Evolutionary conservation across 2,888 invertebrate genomes (phyloP).

Genomic region (Orthosia incerta): DNA sequence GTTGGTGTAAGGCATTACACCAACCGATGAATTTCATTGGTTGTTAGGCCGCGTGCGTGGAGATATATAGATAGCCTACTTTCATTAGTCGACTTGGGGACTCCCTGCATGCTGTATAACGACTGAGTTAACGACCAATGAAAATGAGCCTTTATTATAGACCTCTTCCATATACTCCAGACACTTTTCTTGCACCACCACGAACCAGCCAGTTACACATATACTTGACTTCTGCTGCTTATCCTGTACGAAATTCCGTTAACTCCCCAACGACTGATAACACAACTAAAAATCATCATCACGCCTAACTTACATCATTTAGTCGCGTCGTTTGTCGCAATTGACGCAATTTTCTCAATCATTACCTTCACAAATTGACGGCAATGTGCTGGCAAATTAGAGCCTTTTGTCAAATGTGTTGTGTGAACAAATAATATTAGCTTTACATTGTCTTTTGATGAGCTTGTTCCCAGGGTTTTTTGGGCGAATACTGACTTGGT

Average conservation of each 20-base stretch:
- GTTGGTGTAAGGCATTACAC: too few relatives aligned
- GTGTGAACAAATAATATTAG: slow-evolving; percentile 44
- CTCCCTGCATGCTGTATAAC: too few relatives aligned
- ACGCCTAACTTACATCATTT: slow-evolving; percentile 43
- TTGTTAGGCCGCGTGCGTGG: too few relatives aligned
- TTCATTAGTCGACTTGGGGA: too few relatives aligned
- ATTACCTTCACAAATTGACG: slow-evolving; percentile 63
- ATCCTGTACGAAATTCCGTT: not conserved
- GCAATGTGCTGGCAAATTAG: slow-evolving; percentile 53
- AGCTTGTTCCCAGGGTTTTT: slow-evolving; percentile 12
- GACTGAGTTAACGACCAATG: too few relatives aligned
- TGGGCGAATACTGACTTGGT: not conserved
- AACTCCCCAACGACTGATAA: slow-evolving; percentile 11
- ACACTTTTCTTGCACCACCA: too few relatives aligned
- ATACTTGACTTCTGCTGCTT: not conserved
- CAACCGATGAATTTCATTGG: too few relatives aligned
- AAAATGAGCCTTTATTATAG: too few relatives aligned
- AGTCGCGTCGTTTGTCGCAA: slow-evolving; percentile 58
- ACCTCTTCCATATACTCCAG: too few relatives aligned
- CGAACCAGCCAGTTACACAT: too few relatives aligned
- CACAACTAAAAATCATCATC: slow-evolving; percentile 47
- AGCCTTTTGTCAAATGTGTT: slow-evolving; percentile 57
- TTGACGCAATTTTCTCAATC: slow-evolving; percentile 67
- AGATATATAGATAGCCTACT: too few relatives aligned
- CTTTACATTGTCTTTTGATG: slow-evolving; percentile 35